Evolutionary conservation across 2,888 invertebrate genomes (phyloP).

Genomic region (Panopea generosa): DNA sequence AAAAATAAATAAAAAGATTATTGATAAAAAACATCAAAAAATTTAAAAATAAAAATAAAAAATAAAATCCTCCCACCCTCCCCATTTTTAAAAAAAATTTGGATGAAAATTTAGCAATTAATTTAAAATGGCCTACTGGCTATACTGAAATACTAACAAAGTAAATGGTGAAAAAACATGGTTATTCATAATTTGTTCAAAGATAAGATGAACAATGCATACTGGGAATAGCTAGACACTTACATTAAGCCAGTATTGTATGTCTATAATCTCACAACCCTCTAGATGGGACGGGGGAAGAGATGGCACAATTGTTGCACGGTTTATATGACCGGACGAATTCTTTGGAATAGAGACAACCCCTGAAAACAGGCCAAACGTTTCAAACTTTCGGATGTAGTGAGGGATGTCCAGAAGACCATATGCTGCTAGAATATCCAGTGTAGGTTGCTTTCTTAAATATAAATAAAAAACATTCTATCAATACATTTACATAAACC

Average conservation of each 20-base stretch:
- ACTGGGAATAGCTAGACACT: constrained; percentile 16
- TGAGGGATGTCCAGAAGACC: constrained; percentile 88
- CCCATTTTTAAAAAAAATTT: too few relatives aligned
- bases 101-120: too few relatives aligned
- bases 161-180: too few relatives aligned
- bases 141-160: too few relatives aligned
- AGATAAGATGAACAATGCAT: constrained; percentile 12
- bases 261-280: constrained; percentile 96
- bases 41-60: too few relatives aligned
- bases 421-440: constrained; percentile 72
- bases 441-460: constrained; percentile 73
- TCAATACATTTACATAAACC: too few relatives aligned
- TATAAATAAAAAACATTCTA: too few relatives aligned
- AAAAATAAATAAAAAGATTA: too few relatives aligned
- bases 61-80: too few relatives aligned
- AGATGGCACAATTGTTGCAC: constrained; percentile 96
- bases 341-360: constrained; percentile 93
- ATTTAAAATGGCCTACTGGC: too few relatives aligned
- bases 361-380: constrained; percentile 89
- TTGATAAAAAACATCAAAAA: too few relatives aligned
- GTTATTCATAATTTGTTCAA: too few relatives aligned
- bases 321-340: constrained; percentile 94
- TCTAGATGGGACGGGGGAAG: constrained; percentile 97
- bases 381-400: constrained; percentile 75
- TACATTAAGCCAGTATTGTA: constrained; percentile 89